A percentile compares a stretch with the other conserved stretches of the same genome.
Conservation (phyloP, 2,113 vertebrate genomes). For the Thermophis baileyi region DNA sequence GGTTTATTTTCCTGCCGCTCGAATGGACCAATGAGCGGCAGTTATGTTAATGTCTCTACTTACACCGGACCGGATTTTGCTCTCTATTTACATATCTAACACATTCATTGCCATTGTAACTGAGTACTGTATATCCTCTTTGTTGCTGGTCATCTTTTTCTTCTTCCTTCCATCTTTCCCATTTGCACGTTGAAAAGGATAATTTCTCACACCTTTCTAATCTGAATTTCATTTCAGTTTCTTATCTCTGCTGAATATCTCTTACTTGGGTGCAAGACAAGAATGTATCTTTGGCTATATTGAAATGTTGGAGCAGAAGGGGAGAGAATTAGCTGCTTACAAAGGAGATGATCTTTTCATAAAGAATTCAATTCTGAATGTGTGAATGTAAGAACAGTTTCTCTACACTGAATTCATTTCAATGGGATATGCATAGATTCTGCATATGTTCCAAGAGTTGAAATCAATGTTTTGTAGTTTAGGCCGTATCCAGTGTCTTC, state of each 20-base stretch:
- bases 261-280: not conserved
- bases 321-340: not conserved
- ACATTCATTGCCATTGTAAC: not conserved
- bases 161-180: not conserved
- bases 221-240: not conserved
- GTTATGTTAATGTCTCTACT: too few species aligned
- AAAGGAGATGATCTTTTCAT: not conserved
- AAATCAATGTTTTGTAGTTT: not conserved
- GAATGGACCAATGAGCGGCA: too few species aligned
- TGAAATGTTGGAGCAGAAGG: not conserved
- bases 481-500: not conserved
- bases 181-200: not conserved
- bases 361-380: not conserved
- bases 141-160: not conserved
- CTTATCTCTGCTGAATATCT: not conserved
- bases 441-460: not conserved
- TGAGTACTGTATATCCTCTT: not conserved
- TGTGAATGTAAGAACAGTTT: not conserved
- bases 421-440: not conserved
- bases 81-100: too few species aligned
- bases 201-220: not conserved
- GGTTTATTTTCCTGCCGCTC: too few species aligned
- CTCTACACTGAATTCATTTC: not conserved
- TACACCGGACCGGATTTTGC: too few species aligned
- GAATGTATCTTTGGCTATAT: not conserved